A percentile compares a stretch with the other conserved stretches of the same genome.
phyloP scores from a whole-genome alignment of 2,888 invertebrate genomes.

The Diabrotica balteata region DNA sequence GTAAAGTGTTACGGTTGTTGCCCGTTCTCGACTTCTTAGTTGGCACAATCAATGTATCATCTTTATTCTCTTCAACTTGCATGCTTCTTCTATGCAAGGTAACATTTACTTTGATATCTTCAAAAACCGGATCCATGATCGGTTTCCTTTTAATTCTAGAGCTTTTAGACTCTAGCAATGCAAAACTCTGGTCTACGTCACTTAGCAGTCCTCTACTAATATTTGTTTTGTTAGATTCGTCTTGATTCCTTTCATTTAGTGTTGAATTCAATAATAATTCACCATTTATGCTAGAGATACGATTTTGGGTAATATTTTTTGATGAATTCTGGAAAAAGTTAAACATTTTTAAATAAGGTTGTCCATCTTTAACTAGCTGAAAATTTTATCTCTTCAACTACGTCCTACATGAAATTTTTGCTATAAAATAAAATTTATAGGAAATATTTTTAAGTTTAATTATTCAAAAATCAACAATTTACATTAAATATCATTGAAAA shows the following conservation, averaged over 20 bases:
- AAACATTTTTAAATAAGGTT: too few relatives aligned
- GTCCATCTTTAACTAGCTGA: too few relatives aligned
- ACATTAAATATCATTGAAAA: too few relatives aligned
- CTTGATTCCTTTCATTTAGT: neutral
- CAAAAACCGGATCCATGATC: slow-evolving; percentile 16
- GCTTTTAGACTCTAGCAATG: slow-evolving; percentile 38
- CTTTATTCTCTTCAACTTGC: slow-evolving; percentile 25
- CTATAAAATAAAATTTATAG: too few relatives aligned
- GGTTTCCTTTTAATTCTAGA: slow-evolving; percentile 37
- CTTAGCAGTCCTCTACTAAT: slow-evolving; percentile 21
- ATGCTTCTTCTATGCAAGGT: slow-evolving; percentile 39
- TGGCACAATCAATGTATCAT: neutral
- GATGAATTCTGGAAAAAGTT: too few relatives aligned
- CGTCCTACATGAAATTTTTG: too few relatives aligned
- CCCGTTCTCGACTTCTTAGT: neutral
- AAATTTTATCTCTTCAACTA: too few relatives aligned
- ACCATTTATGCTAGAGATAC: too few relatives aligned
- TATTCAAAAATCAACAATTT: too few relatives aligned
- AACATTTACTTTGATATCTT: slow-evolving; percentile 37
- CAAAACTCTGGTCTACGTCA: slow-evolving; percentile 35
- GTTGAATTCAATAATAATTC: too few relatives aligned
- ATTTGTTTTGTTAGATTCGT: slow-evolving; percentile 15
- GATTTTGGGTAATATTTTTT: too few relatives aligned
- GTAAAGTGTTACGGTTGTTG: neutral
- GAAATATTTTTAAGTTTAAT: too few relatives aligned